Conservation (phyloP, 1,140 invertebrate species). For the Drosophila albomicans region DNA sequence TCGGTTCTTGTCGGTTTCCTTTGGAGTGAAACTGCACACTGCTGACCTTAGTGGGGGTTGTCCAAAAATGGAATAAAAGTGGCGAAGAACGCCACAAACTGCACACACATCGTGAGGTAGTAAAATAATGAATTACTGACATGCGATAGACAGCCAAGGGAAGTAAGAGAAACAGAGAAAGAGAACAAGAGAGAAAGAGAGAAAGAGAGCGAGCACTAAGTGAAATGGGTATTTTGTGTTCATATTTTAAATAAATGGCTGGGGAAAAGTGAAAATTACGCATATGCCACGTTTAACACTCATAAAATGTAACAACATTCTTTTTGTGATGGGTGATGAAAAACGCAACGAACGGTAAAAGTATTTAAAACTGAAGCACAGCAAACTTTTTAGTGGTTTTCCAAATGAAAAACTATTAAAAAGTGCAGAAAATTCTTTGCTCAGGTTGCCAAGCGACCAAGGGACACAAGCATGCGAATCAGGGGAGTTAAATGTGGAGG, state of each 20-base stretch:
- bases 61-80: conserved; percentile 15
- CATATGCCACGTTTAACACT: conserved; percentile 21
- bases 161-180: background rate
- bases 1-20: conserved; percentile 10
- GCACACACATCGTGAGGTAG: conserved; percentile 31
- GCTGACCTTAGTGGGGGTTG: conserved; percentile 40
- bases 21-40: conserved; percentile 21
- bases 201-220: conserved; percentile 7
- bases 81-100: conserved; percentile 41
- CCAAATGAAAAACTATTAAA: conserved; percentile 58
- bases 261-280: conserved; percentile 21
- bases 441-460: conserved; percentile 19
- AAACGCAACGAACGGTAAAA: conserved; percentile 30
- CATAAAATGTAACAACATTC: conserved; percentile 36
- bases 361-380: conserved; percentile 49
- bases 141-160: conserved; percentile 32
- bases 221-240: conserved; percentile 18
- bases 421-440: conserved; percentile 49
- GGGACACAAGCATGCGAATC: background rate
- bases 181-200: background rate
- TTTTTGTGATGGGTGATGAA: background rate
- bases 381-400: conserved; percentile 52
- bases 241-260: conserved; percentile 3
- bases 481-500: no score
- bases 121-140: conserved; percentile 38